Percentiles rank a stretch among this genome's conserved stretches.
phyloP scores from a whole-genome alignment of 2,888 invertebrate species.

The Cantharis nigra region DNA sequence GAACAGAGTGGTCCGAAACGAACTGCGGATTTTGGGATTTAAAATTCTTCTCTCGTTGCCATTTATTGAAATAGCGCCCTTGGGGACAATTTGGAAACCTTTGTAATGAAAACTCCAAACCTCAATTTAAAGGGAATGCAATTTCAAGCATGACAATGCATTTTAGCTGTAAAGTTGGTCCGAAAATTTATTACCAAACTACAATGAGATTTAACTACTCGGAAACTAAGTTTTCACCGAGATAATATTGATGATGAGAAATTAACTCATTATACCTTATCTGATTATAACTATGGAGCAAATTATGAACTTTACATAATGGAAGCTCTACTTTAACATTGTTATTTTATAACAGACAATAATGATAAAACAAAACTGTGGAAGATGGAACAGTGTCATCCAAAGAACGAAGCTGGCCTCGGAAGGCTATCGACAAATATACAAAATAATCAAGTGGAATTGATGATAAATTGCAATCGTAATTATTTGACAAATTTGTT shows the following conservation, averaged over 20 bases:
- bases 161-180: background rate
- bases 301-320: background rate
- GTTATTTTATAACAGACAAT: background rate
- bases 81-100: background rate
- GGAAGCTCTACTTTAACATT: background rate
- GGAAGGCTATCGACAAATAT: background rate
- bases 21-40: background rate
- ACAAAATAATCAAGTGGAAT: background rate
- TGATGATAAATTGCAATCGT: background rate
- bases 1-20: background rate
- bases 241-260: background rate
- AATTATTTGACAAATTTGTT: background rate
- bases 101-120: background rate
- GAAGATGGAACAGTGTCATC: too few species aligned
- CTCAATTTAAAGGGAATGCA: background rate
- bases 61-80: background rate
- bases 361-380: background rate
- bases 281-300: background rate
- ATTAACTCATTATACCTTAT: background rate
- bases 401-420: too few species aligned
- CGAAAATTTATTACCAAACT: background rate
- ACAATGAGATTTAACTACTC: background rate
- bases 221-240: background rate
- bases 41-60: background rate
- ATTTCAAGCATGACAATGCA: background rate